Evolutionary conservation across 2,113 vertebrate species (phyloP), one percentile per base, ranked within the genome.

Genomic region (Cynoglossus semilaevis): DNA sequence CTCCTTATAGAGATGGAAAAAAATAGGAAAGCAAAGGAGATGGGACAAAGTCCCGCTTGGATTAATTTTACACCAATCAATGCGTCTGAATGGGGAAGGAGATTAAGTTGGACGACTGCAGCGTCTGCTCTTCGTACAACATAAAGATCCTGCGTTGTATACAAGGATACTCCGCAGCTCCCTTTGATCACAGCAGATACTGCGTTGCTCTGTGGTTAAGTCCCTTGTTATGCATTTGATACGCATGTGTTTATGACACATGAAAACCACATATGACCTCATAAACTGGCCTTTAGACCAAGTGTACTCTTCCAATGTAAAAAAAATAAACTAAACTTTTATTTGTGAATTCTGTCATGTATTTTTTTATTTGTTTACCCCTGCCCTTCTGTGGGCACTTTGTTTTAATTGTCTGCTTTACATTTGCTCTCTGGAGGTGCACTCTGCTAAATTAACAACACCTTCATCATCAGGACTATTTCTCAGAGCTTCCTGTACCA

Each of bases 1-100:
- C 44, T 52, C 40, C 37, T 77, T 75, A 40, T 61, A 6, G 61
- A 59, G n/a, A 41, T 83, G 65, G 74, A 77, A 75, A 63, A 29
- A 51, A 69, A 61, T 29, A 47, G 45, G 73, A 7, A 46, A 38
- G 53, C 37, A 72, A 47, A 72, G 37, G 38, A 67, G 64, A 61
- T 41, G 47, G 45, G 45, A 42, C 48, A 81, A 83, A 79, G 79
- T 83, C 80, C 74, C 67, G 62, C 60, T 55, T 70, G 76, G 74
- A 75, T 85, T 71, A 74, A 68, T 85, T 86, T 67, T 65, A 72
- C 59, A 76, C 64, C 73, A 87, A 78, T 71, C 53, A 63, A 50
- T 43, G 47, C 68, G 64, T 51, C 58, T 67, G 69, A 79, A 76
- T 63, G 76, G 51, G 42, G 18, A 47, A n/a, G 35, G 46, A 83